Percentiles rank a stretch among this genome's conserved stretches.
These are phyloP conservation scores for Microtus californicus DNA, from an alignment of 2,797 vertebrate genomes.

Conservation along the genomic window DNA sequence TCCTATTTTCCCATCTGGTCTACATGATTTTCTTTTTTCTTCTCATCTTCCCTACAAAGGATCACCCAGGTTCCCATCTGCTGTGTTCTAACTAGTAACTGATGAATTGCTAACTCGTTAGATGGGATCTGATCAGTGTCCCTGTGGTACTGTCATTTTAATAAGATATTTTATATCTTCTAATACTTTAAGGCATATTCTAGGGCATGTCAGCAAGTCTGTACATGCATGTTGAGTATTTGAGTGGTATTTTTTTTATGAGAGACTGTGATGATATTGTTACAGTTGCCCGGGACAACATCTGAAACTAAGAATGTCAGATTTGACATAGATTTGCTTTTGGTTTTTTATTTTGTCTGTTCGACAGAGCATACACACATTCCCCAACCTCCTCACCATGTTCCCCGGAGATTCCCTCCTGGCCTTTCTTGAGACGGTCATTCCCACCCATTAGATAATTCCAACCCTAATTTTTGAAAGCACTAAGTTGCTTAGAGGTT, in stretches of 20 bases:
- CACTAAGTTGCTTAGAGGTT: slow-evolving; percentile 19
- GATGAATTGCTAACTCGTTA: slow-evolving; percentile 35
- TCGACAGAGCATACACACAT: slow-evolving; percentile 3
- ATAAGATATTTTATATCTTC: slow-evolving; percentile 31
- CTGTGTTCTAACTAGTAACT: slow-evolving; percentile 27
- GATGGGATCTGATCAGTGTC: neutral
- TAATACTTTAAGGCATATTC: slow-evolving; percentile 39
- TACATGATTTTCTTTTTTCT: slow-evolving; percentile 6
- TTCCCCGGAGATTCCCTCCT: neutral
- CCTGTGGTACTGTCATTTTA: slow-evolving; percentile 32
- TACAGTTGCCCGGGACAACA: neutral
- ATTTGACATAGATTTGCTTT: slow-evolving; percentile 30
- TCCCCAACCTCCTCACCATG: neutral
- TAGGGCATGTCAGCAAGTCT: slow-evolving; percentile 44
- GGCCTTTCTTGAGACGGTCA: slow-evolving; percentile 8
- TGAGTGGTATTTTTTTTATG: neutral
- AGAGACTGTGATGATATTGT: slow-evolving; percentile 31
- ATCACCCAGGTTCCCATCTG: neutral
- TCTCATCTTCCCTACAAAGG: slow-evolving; percentile 37
- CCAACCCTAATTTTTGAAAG: slow-evolving; percentile 37
- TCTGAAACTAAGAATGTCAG: slow-evolving; percentile 51
- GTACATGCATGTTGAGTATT: neutral
- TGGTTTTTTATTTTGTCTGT: slow-evolving; percentile 36
- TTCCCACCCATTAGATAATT: neutral
- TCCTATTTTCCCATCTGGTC: neutral